Conservation (phyloP, 2,113 vertebrate species). For the Nettapus auritus region DNA sequence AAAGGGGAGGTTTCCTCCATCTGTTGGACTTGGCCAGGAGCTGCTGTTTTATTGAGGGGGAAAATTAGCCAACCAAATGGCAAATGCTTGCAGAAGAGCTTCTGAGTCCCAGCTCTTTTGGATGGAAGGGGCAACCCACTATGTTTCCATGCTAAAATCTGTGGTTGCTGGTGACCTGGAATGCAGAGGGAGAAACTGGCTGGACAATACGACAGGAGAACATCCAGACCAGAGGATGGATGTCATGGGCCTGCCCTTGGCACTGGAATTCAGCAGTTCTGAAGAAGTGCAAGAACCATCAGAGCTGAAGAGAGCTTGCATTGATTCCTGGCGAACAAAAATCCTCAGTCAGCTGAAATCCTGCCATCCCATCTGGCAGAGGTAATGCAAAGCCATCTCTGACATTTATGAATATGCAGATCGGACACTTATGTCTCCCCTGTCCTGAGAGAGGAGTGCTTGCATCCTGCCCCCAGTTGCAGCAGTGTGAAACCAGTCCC, state of each 20-base stretch:
- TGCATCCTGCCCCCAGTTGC: not conserved
- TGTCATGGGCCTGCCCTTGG: too few species aligned
- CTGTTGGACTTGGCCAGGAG: conserved; percentile 13
- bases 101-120: not conserved
- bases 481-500: not conserved
- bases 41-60: not conserved
- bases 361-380: conserved; percentile 42
- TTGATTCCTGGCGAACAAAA: not conserved
- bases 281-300: not conserved
- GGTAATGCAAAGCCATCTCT: not conserved
- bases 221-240: not conserved
- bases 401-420: not conserved
- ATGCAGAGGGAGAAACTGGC: not conserved
- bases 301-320: not conserved
- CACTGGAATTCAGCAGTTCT: rapidly evolving
- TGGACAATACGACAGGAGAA: not conserved
- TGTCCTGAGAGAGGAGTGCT: not conserved
- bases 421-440: not conserved
- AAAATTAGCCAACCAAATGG: not conserved
- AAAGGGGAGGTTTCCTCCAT: conserved; percentile 35
- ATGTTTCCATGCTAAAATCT: not conserved
- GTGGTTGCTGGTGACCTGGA: not conserved
- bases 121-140: not conserved
- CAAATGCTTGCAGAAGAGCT: not conserved
- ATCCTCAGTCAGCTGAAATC: not conserved